Percentiles rank a stretch among this genome's conserved stretches.
phyloP scores from a whole-genome alignment of 2,888 invertebrate species.

The Sinopyrophorus schimmeli region DNA sequence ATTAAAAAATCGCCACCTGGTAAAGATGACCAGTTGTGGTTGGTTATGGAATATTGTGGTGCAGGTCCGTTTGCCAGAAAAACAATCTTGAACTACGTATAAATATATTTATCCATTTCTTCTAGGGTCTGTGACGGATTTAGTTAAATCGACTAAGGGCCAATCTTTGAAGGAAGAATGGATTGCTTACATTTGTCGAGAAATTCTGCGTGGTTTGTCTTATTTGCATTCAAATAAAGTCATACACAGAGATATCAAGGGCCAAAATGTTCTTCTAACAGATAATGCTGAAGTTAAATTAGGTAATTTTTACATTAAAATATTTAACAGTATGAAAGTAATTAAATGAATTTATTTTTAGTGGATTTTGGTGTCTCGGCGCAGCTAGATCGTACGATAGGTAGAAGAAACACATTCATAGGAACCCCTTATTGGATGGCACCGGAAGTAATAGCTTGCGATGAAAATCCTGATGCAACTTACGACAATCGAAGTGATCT shows the following conservation, averaged over 20 bases:
- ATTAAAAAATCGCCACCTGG: constrained; percentile 99
- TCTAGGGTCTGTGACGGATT: constrained; percentile 92
- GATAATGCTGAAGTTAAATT: constrained; percentile 99
- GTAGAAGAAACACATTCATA: constrained; percentile 97
- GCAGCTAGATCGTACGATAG: constrained; percentile 98
- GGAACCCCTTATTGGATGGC: constrained; percentile 99
- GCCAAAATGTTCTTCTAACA: constrained; percentile 98
- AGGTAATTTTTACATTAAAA: too few relatives aligned
- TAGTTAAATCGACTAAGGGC: constrained; percentile 99
- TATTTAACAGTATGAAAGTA: constrained; percentile 44
- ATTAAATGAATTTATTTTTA: constrained; percentile 48
- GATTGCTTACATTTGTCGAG: constrained; percentile 99
- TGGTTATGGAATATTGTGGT: constrained; percentile 99
- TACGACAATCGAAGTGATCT: constrained; percentile 96
- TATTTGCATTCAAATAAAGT: constrained; percentile 99
- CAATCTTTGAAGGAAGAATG: constrained; percentile 98
- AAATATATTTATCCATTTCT: constrained; percentile 28
- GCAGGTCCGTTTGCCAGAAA: constrained; percentile 72
- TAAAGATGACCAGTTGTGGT: constrained; percentile 99
- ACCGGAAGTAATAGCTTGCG: constrained; percentile 99
- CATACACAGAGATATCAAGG: constrained; percentile 99
- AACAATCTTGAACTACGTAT: too few relatives aligned
- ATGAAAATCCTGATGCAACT: constrained; percentile 99
- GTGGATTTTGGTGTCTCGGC: constrained; percentile 99
- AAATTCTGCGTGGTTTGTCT: constrained; percentile 92